Conservation (phyloP, 2,888 invertebrate species). For the Thyatira batis region DNA sequence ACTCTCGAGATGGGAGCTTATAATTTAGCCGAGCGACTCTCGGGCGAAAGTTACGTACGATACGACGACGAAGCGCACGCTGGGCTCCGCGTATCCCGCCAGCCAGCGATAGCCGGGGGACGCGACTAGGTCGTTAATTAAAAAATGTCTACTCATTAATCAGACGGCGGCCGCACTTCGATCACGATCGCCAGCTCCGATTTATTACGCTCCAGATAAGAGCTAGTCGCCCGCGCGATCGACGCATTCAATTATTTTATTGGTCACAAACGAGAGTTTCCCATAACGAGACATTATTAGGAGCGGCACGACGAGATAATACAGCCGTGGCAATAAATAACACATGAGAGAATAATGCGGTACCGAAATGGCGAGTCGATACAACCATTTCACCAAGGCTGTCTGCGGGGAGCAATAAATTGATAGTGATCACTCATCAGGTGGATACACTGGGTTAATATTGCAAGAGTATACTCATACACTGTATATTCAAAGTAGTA, state of each 20-base stretch:
- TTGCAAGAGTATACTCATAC: constrained; percentile 32
- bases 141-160: constrained; percentile 66
- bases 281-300: constrained; percentile 42
- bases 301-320: constrained; percentile 26
- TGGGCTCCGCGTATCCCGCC: constrained; percentile 29
- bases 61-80: constrained; percentile 30
- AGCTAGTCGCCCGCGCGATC: constrained; percentile 35
- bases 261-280: constrained; percentile 41
- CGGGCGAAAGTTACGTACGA: constrained; percentile 43
- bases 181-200: constrained; percentile 56
- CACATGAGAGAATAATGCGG: constrained; percentile 25
- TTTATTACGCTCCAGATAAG: constrained; percentile 67
- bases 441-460: constrained; percentile 32
- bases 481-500: constrained; percentile 33
- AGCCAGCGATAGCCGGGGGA: constrained; percentile 43
- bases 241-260: constrained; percentile 48
- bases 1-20: constrained; percentile 46
- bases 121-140: constrained; percentile 56
- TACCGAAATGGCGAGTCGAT: constrained; percentile 19
- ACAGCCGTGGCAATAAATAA: constrained; percentile 24
- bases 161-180: constrained; percentile 48
- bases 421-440: constrained; percentile 34
- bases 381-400: constrained; percentile 28
- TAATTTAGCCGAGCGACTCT: constrained; percentile 51
- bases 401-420: constrained; percentile 25